A percentile compares a stretch with the other conserved stretches of the same genome.
Evolutionary conservation across 2,113 vertebrate species (phyloP).

Genomic region (Petrocephalus zakoni): DNA sequence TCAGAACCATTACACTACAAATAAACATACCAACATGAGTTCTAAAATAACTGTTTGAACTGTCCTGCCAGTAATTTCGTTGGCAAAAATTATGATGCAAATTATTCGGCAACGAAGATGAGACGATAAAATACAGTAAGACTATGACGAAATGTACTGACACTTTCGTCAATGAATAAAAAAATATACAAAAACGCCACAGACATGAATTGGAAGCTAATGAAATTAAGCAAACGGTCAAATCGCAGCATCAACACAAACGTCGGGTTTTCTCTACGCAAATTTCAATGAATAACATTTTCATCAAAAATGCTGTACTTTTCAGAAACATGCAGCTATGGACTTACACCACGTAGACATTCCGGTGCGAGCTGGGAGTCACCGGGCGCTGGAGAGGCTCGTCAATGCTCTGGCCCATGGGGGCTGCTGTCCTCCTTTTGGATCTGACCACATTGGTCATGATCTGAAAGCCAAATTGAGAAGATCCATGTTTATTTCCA

Average conservation of each 20-base stretch:
- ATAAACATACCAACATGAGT: neutral
- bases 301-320: neutral
- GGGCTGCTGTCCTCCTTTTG: conserved; percentile 60
- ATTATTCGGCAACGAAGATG: too few species aligned
- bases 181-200: too few species aligned
- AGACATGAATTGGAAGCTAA: too few species aligned
- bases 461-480: conserved; percentile 62
- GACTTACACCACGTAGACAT: conserved; percentile 61
- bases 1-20: neutral
- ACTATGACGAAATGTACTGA: too few species aligned
- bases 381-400: conserved; percentile 85
- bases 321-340: neutral
- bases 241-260: neutral
- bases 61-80: too few species aligned
- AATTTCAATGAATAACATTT: neutral
- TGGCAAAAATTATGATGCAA: too few species aligned
- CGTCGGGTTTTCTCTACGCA: neutral
- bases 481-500: neutral
- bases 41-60: too few species aligned
- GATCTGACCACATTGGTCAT: conserved; percentile 83
- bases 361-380: conserved; percentile 74
- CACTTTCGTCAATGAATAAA: too few species aligned
- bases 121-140: too few species aligned
- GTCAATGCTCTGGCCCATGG: conserved; percentile 54
- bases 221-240: too few species aligned